Percentiles rank a stretch among this genome's conserved stretches.
Conservation (phyloP, 2,797 vertebrate genomes). For the Emys orbicularis region DNA sequence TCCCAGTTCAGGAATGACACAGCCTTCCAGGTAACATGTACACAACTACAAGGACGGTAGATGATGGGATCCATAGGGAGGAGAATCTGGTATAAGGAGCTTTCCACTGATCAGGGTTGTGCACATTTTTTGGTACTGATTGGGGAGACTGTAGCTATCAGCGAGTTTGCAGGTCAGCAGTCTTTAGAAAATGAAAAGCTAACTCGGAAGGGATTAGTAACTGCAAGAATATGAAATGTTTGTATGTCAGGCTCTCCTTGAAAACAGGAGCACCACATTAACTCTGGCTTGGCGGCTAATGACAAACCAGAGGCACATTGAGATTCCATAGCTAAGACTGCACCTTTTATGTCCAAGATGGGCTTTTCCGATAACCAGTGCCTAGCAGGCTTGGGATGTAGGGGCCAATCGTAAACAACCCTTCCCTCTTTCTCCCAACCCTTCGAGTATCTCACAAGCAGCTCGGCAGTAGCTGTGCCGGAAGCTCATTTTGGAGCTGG, state of each 20-base stretch:
- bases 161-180: slow-evolving; percentile 64
- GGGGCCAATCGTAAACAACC: background rate
- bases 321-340: background rate
- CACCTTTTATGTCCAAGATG: background rate
- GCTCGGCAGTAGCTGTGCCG: background rate
- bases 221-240: slow-evolving; percentile 40
- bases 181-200: slow-evolving; percentile 57
- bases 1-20: background rate
- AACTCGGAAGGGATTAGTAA: slow-evolving; percentile 43
- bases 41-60: background rate
- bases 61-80: background rate
- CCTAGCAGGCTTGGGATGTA: background rate
- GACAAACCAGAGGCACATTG: background rate
- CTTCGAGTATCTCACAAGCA: background rate
- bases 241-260: slow-evolving; percentile 45
- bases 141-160: slow-evolving; percentile 63
- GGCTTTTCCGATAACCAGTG: background rate
- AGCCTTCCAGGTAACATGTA: background rate
- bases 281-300: background rate
- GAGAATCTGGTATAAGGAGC: background rate
- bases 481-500: slow-evolving; percentile 62
- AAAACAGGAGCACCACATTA: background rate
- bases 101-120: background rate
- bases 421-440: background rate
- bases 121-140: background rate